Conservation (phyloP, 2,888 invertebrate genomes). For the Stictocephala bisonia region DNA sequence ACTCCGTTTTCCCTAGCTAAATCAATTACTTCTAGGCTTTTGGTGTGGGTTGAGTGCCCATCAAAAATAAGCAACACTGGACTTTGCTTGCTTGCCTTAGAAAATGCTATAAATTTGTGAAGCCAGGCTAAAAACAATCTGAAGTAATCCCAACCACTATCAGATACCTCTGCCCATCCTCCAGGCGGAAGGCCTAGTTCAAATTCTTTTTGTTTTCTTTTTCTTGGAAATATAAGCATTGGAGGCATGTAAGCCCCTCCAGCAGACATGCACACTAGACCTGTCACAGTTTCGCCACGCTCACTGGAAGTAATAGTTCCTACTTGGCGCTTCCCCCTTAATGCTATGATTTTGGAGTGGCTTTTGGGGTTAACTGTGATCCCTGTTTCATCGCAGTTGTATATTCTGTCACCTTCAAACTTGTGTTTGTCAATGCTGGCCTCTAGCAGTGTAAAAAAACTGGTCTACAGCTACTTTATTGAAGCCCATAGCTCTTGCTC, state of each 20-base stretch:
- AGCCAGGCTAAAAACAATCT: too few species aligned
- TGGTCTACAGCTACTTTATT: slow-evolving; percentile 58
- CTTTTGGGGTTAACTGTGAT: slow-evolving; percentile 57
- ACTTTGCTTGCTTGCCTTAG: too few species aligned
- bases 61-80: too few species aligned
- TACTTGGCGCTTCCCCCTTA: slow-evolving; percentile 54
- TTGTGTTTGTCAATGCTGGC: slow-evolving; percentile 51
- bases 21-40: too few species aligned
- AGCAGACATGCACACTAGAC: slow-evolving; percentile 55
- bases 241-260: slow-evolving; percentile 58
- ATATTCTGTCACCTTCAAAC: slow-evolving; percentile 56
- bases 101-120: too few species aligned
- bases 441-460: slow-evolving; percentile 18
- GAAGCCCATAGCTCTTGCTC: slow-evolving; percentile 61
- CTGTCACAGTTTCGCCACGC: slow-evolving; percentile 58
- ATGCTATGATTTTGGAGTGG: slow-evolving; percentile 53
- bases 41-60: too few species aligned
- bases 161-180: too few species aligned
- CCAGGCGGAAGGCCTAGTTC: too few species aligned
- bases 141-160: too few species aligned
- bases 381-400: slow-evolving; percentile 58
- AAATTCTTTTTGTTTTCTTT: not conserved
- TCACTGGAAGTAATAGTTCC: slow-evolving; percentile 51
- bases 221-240: slow-evolving; percentile 54
- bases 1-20: too few species aligned